Percentiles rank a stretch among this genome's conserved stretches.
Conservation (phyloP, 2,888 invertebrate genomes). For the Thalpophila matura region DNA sequence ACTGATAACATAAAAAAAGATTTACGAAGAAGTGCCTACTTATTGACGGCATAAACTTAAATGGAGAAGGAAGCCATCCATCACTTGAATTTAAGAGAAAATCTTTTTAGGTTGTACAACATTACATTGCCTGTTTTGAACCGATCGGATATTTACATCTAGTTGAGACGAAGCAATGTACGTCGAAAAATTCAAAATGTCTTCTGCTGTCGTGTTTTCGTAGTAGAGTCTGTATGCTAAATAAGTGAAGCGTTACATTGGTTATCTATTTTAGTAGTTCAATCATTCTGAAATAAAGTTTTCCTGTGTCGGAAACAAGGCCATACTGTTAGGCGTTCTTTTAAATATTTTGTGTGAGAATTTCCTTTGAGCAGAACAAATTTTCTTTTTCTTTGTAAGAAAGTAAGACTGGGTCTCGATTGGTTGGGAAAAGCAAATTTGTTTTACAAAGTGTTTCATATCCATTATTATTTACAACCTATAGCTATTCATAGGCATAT, state of each 20-base stretch:
- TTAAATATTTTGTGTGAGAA: conserved; percentile 42
- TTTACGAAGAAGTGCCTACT: conserved; percentile 42
- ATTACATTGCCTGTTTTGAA: conserved; percentile 28
- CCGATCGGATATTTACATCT: not conserved
- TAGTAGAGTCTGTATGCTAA: conserved; percentile 48
- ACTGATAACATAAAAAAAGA: conserved; percentile 48
- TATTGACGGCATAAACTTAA: conserved; percentile 47
- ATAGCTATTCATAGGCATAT: not conserved
- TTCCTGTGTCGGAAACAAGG: conserved; percentile 47
- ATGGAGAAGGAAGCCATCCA: conserved; percentile 32
- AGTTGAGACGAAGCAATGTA: conserved; percentile 9
- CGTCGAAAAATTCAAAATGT: not conserved
- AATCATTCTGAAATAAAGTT: conserved; percentile 55
- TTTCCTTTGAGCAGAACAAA: conserved; percentile 37
- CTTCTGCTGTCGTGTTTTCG: conserved; percentile 6
- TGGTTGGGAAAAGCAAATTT: conserved; percentile 21
- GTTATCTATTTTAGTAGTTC: conserved; percentile 56
- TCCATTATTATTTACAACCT: conserved; percentile 23
- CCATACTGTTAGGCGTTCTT: conserved; percentile 46
- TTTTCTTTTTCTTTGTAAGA: conserved; percentile 37
- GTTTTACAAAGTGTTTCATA: conserved; percentile 39
- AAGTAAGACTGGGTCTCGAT: conserved; percentile 3
- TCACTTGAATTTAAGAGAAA: conserved; percentile 13
- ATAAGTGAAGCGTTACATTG: conserved; percentile 56
- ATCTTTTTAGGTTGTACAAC: not conserved